These are phyloP conservation scores for Antennarius striatus DNA, from an alignment of 2,113 vertebrate genomes.

Conservation along the genomic window DNA sequence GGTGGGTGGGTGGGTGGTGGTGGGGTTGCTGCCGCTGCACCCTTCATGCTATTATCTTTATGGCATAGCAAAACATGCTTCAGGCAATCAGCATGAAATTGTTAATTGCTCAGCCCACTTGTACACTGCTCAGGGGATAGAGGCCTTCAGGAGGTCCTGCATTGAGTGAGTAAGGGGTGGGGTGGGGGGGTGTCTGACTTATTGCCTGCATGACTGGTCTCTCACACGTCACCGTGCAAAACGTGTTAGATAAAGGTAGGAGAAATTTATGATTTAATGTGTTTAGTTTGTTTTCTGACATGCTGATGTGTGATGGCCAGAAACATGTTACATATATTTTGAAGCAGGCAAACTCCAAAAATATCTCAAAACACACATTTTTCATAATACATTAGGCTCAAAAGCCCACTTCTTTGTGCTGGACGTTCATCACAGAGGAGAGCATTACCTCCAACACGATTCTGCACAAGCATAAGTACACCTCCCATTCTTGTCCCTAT, in stretches of 20 bases:
- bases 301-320: slow-evolving; percentile 1
- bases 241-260: slow-evolving; percentile 4
- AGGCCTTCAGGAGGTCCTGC: slow-evolving; percentile 81
- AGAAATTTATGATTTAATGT: slow-evolving; percentile 10
- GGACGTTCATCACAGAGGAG: slow-evolving; percentile 13
- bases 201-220: slow-evolving; percentile 64
- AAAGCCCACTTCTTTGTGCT: slow-evolving; percentile 1
- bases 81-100: slow-evolving; percentile 92
- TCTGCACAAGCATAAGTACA: slow-evolving; percentile 1
- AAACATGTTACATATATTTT: neutral
- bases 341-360: no score
- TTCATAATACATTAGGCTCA: neutral
- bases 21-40: slow-evolving; percentile 67
- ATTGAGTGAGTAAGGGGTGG: slow-evolving; percentile 53
- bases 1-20: slow-evolving; percentile 8
- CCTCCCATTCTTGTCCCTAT: neutral
- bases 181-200: slow-evolving; percentile 67
- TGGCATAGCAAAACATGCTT: slow-evolving; percentile 86
- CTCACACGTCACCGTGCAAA: slow-evolving; percentile 37
- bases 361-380: no score
- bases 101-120: slow-evolving; percentile 91
- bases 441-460: neutral
- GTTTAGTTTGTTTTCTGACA: slow-evolving; percentile 6
- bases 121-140: slow-evolving; percentile 85
- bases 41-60: slow-evolving; percentile 86